Conservation (phyloP, 2,113 vertebrate genomes). For the Zeus faber region DNA sequence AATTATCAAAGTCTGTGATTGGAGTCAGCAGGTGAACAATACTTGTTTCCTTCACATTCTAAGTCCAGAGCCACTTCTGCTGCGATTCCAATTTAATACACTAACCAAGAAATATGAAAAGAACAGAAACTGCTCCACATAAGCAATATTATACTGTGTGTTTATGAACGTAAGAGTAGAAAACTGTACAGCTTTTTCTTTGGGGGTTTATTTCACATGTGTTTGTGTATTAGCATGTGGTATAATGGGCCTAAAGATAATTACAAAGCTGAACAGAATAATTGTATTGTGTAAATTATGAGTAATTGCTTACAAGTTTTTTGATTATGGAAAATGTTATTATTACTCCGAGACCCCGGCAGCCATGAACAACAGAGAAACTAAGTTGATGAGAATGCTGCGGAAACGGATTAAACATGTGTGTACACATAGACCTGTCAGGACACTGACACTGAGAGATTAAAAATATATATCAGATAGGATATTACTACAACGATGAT, state of each 20-base stretch:
- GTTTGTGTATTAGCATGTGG: conserved; percentile 1
- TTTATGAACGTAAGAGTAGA: too few species aligned
- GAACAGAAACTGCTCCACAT: conserved; percentile 17
- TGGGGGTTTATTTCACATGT: too few species aligned
- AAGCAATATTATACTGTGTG: too few species aligned
- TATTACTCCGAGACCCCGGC: conserved; percentile 1
- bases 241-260: conserved; percentile 19
- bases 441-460: too few species aligned
- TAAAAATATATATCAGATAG: too few species aligned
- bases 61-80: conserved; percentile 43
- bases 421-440: conserved; percentile 4
- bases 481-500: too few species aligned
- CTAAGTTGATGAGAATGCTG: conserved; percentile 16
- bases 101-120: conserved; percentile 32
- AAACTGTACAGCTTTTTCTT: too few species aligned
- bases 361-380: conserved; percentile 16
- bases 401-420: neutral
- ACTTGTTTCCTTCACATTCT: conserved; percentile 55
- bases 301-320: conserved; percentile 24
- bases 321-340: conserved; percentile 19
- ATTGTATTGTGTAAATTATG: neutral
- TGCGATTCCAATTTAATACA: conserved; percentile 32
- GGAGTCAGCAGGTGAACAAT: conserved; percentile 66
- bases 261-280: conserved; percentile 13
- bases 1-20: too few species aligned